Percentiles rank a stretch among this genome's conserved stretches.
These are phyloP conservation scores for Musca domestica DNA, from an alignment of 1,140 invertebrate genomes.

Conservation along the genomic window DNA sequence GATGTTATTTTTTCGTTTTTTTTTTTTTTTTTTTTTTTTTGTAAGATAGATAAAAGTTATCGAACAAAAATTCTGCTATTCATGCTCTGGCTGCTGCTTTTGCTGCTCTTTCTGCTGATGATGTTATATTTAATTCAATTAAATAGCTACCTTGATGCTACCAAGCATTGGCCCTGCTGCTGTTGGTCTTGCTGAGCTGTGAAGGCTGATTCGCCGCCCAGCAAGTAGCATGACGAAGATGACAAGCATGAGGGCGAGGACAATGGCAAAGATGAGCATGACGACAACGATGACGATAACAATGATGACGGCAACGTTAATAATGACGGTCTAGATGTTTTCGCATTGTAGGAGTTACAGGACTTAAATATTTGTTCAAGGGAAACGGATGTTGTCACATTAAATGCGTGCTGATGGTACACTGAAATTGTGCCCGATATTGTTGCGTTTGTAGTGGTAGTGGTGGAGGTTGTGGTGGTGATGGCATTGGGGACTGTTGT, in stretches of 20 bases:
- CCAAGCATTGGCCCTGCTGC: not conserved
- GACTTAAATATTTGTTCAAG: not conserved
- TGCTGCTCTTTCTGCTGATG: not conserved
- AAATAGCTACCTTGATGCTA: conserved; percentile 15
- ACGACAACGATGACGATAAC: conserved; percentile 4
- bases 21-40: not conserved
- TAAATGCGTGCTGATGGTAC: not conserved
- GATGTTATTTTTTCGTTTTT: no score
- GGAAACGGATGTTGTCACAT: not conserved
- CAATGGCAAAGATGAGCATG: not conserved
- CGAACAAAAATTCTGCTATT: not conserved
- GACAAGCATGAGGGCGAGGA: conserved; percentile 23
- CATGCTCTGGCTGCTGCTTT: not conserved
- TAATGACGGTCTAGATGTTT: not conserved
- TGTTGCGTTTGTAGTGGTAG: not conserved
- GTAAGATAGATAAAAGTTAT: not conserved
- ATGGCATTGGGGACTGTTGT: no score
- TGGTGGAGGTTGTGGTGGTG: no score
- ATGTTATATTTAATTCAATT: not conserved
- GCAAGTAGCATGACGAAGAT: not conserved
- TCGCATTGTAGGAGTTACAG: not conserved
- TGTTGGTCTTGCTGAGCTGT: not conserved
- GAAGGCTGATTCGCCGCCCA: not conserved
- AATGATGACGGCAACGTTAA: not conserved
- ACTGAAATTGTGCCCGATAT: not conserved